These are phyloP conservation scores for Strigops habroptila DNA, from an alignment of 2,113 vertebrate species.

Conservation along the genomic window DNA sequence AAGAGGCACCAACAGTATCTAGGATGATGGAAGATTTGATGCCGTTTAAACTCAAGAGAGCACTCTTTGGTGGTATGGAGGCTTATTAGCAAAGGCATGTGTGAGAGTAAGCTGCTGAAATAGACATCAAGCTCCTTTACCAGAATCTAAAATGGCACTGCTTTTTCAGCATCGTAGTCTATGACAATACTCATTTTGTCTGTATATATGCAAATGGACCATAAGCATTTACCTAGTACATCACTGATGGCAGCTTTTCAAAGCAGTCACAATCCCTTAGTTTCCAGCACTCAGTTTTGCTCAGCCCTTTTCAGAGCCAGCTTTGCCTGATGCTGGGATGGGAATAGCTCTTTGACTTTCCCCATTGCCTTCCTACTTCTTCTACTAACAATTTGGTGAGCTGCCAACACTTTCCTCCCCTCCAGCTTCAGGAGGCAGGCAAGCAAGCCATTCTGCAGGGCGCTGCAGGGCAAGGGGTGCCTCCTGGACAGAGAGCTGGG, in stretches of 20 bases:
- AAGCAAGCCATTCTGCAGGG: background rate
- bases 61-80: background rate
- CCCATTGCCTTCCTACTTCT: background rate
- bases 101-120: background rate
- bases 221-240: background rate
- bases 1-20: background rate
- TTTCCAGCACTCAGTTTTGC: background rate
- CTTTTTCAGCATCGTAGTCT: background rate
- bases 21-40: background rate
- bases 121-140: background rate
- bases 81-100: background rate
- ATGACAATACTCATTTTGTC: background rate
- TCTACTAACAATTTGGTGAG: background rate
- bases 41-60: background rate
- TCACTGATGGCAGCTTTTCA: background rate
- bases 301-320: background rate
- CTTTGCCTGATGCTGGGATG: background rate
- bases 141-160: background rate
- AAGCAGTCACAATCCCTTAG: fast-evolving
- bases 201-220: background rate
- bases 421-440: background rate
- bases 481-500: background rate
- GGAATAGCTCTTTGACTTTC: background rate
- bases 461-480: background rate
- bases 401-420: background rate